Evolutionary conservation across 2,113 vertebrate genomes (phyloP), one percentile per base, ranked within the genome.

Genomic region (Hydrochoerus hydrochaeris): DNA sequence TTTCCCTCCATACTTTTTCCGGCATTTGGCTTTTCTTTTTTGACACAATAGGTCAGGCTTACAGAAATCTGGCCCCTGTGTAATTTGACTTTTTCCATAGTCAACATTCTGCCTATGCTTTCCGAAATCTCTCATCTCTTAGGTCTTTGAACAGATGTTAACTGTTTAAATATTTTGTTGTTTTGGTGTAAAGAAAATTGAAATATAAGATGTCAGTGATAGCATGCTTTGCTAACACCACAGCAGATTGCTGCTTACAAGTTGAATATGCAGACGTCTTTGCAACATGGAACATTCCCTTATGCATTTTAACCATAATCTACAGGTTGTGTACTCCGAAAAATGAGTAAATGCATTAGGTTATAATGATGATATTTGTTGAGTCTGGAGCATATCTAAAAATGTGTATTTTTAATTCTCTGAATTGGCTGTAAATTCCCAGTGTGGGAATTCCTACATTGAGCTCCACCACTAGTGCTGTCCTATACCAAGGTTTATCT

Each of bases 151-250:
- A 54, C 97, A 98, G 96, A 97, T 97, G 97, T 98, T 98, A 97
- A 96, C 95, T 96, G 97, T 97, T 97, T 97, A 93, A 97, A 97
- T 97, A 98, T 98, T 97, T 98, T 97, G 97, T 97, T 98, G 97
- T 97, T 98, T 97, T 96, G 95, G 95, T 96, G 81, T 93, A 88
- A 96, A 96, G 97, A 92, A 97, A 96, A 95, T 97, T 96, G 96
- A 98, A 97, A 97, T 97, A 88, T 90, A 97, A 97, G 92, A 96
- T 30, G 88, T 95, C 94, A 93, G 97, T 26, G 97, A 97, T 97
- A 95, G 95, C 96, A 94, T 92, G 95, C 94, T 96, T 98, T 97
- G 93, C 97, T 97, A 97, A 94, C 82, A 95, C 77, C 85, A 75
- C 41, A 97, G 97, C 97, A 98, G 96, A 97, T 97, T 97, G 98